Percentiles rank a stretch among this genome's conserved stretches.
phyloP scores from a whole-genome alignment of 2,888 invertebrate species.

The Aspidiotus rigidus region DNA sequence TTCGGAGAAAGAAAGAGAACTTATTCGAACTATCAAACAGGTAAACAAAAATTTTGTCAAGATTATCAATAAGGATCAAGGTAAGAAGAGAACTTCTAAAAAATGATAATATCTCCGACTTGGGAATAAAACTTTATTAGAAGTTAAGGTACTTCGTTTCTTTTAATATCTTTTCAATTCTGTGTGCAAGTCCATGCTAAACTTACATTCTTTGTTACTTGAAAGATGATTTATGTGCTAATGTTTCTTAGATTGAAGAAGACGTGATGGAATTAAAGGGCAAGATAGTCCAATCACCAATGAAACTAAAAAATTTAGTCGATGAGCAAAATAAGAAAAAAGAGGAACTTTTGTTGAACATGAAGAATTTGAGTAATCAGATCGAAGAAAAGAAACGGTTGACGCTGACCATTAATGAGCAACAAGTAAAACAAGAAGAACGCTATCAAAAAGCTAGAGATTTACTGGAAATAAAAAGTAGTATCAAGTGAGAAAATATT shows the following conservation, averaged over 20 bases:
- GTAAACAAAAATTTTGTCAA: neutral
- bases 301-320: conserved; percentile 18
- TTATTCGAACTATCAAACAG: neutral
- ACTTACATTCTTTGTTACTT: neutral
- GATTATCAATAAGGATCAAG: neutral
- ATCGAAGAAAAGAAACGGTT: conserved; percentile 25
- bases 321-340: conserved; percentile 5
- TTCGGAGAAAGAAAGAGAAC: conserved; percentile 15
- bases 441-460: conserved; percentile 9
- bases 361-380: conserved; percentile 3
- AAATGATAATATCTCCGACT: neutral
- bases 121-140: neutral
- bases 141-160: too few relatives aligned
- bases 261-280: conserved; percentile 6
- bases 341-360: neutral
- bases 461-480: conserved; percentile 14
- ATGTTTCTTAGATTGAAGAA: conserved; percentile 10
- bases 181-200: neutral
- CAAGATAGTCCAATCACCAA: conserved; percentile 22
- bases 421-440: conserved; percentile 8
- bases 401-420: neutral
- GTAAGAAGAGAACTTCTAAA: neutral
- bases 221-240: too few relatives aligned
- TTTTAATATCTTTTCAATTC: neutral
- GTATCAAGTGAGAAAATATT: neutral